Conservation (phyloP, 2,888 invertebrate species). For the Ganaspis brasiliensis region DNA sequence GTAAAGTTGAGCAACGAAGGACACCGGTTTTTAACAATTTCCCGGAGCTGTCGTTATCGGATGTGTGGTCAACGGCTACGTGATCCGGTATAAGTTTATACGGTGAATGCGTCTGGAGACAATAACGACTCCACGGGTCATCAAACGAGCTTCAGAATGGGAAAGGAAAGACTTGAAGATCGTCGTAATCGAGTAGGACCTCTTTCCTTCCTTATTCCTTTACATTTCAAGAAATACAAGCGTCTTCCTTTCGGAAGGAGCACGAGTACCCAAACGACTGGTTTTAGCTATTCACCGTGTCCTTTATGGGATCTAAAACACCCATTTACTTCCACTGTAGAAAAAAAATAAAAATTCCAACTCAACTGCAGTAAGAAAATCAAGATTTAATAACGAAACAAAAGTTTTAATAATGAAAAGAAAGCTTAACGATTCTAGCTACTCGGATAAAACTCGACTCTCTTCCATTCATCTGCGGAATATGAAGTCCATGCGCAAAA, state of each 20-base stretch:
- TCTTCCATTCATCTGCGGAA: slow-evolving; percentile 49
- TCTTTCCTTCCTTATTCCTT: slow-evolving; percentile 66
- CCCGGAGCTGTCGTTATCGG: slow-evolving; percentile 74
- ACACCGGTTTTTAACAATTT: slow-evolving; percentile 73
- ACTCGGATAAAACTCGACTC: slow-evolving; percentile 14
- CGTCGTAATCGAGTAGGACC: slow-evolving; percentile 68
- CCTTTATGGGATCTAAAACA: slow-evolving; percentile 73
- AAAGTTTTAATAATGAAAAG: slow-evolving; percentile 6
- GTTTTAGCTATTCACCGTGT: slow-evolving; percentile 64
- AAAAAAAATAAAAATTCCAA: slow-evolving; percentile 2
- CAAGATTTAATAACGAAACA: not conserved
- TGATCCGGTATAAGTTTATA: slow-evolving; percentile 60
- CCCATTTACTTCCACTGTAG: slow-evolving; percentile 57
- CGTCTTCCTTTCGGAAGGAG: slow-evolving; percentile 56
- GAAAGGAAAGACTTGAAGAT: slow-evolving; percentile 71
- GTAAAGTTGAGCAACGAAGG: slow-evolving; percentile 38
- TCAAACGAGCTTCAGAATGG: slow-evolving; percentile 79
- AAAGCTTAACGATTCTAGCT: not conserved
- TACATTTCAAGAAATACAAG: slow-evolving; percentile 43
- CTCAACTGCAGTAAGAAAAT: not conserved
- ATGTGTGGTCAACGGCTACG: slow-evolving; percentile 75
- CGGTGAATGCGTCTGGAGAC: slow-evolving; percentile 71
- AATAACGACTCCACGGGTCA: slow-evolving; percentile 77
- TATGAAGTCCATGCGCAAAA: slow-evolving; percentile 64
- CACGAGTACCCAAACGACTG: slow-evolving; percentile 58